phyloP scores from a whole-genome alignment of 2,797 vertebrate genomes.

The Typhlichthys subterraneus region DNA sequence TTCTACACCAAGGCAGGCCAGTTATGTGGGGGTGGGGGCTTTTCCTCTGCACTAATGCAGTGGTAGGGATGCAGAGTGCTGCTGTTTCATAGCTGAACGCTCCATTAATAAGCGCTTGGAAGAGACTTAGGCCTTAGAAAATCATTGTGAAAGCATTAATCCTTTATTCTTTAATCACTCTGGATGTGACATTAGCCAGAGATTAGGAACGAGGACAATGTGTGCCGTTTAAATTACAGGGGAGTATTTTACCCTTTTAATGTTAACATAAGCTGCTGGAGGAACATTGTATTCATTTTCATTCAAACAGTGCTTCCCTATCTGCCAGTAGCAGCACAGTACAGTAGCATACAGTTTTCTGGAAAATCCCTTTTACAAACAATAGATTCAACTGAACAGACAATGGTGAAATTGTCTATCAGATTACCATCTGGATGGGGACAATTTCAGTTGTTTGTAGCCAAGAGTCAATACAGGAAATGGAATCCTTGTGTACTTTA shows the following conservation, averaged over 20 bases:
- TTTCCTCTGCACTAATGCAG: conserved; percentile 46
- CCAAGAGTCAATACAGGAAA: neutral
- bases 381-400: conserved; percentile 1
- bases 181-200: conserved; percentile 36
- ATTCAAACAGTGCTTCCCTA: conserved; percentile 16
- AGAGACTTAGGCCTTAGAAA: conserved; percentile 51
- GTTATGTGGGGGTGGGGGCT: conserved; percentile 58
- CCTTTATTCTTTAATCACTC: conserved; percentile 37
- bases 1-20: conserved; percentile 51
- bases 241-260: conserved; percentile 8
- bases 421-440: neutral
- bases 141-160: conserved; percentile 52
- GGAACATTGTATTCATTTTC: conserved; percentile 16
- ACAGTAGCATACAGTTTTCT: conserved; percentile 12
- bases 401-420: neutral
- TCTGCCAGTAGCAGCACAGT: neutral
- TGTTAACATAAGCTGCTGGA: conserved; percentile 38
- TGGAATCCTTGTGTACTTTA: neutral
- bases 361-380: conserved; percentile 4
- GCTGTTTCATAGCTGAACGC: conserved; percentile 37
- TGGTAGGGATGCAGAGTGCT: conserved; percentile 35
- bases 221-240: neutral
- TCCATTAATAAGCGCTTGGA: conserved; percentile 48
- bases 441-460: neutral
- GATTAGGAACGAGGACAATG: conserved; percentile 25